Evolutionary conservation across 2,113 vertebrate species (phyloP).

Genomic region (Melanostigma gelatinosum): DNA sequence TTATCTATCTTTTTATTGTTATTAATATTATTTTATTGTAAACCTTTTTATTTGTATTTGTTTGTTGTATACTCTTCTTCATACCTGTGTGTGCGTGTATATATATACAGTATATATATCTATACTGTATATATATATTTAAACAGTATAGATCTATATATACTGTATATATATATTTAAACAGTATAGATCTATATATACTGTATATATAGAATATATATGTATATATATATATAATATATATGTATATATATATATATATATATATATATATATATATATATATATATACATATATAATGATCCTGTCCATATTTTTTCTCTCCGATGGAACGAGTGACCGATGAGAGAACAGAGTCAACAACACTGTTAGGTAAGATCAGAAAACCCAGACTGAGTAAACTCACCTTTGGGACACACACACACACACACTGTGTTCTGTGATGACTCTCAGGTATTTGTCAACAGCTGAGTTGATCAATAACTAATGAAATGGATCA

Average conservation of each 20-base stretch:
- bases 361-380: conserved; percentile 49
- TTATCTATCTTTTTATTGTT: no score
- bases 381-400: conserved; percentile 55
- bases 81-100: no score
- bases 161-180: no score
- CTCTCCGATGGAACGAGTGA: no score
- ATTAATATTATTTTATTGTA: no score
- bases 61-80: no score
- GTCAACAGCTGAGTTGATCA: conserved; percentile 29
- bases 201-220: neutral
- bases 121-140: neutral
- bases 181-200: neutral
- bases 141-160: neutral
- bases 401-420: conserved; percentile 67
- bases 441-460: neutral
- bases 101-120: no score
- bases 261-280: neutral
- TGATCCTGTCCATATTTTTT: neutral
- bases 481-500: neutral
- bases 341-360: conserved; percentile 15
- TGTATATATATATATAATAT: neutral
- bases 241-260: neutral
- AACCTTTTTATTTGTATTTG: no score
- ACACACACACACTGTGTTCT: neutral
- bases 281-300: neutral